Base-by-base conservation (phyloP, 2,113 vertebrate species). In the Laticauda laticaudata region DNA sequence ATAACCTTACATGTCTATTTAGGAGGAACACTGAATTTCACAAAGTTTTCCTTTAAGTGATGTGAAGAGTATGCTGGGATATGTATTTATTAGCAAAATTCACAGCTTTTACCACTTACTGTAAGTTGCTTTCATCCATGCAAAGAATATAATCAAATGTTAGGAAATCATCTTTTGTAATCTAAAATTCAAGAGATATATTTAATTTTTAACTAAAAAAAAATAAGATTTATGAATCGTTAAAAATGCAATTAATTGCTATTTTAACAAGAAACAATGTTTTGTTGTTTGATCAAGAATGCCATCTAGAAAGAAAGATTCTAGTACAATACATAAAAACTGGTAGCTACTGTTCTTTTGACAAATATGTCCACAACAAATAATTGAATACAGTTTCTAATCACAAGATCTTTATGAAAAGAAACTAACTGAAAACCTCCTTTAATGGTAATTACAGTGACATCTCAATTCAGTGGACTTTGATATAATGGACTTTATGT, bases 101-200 rank as follows among this genome's bases (percentile, higher is more conserved):
- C 0, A 23, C 51, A 51, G 18, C 21, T 92, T 75, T 90, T 86
- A 96, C 93, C 94, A 94, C 54, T 97, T 97, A 99, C 99, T 98
- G 99, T 95, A 99, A 94, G 93, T 99, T 99, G 97, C 97, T 99
- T 94, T 99, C 98, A 93, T 99, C 99, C 99, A 99, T 99, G 95
- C 99, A 99, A 1, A 99, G 98, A 91, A 99, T 99, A 93, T 98
- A 98, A 93, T 99, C 98, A 88, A 99, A 99, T 48, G 97, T 98
- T 96, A 96, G 94, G 94, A 99, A 99, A 95, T 99, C 99, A 3
- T 99, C 98, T 91, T 98, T 98, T 87, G 99, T 99, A 96, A 99
- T 96, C 99, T 99, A 92, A 90, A 97, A 97, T 93, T 93, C 90
- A 96, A 96, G 86, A 91, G 48, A 95, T 0, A 0, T 88, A 43